Percentiles rank a stretch among this genome's conserved stretches.
These are phyloP conservation scores for Cinclus mexicanus DNA, from an alignment of 2,113 vertebrate species.

Conservation along the genomic window DNA sequence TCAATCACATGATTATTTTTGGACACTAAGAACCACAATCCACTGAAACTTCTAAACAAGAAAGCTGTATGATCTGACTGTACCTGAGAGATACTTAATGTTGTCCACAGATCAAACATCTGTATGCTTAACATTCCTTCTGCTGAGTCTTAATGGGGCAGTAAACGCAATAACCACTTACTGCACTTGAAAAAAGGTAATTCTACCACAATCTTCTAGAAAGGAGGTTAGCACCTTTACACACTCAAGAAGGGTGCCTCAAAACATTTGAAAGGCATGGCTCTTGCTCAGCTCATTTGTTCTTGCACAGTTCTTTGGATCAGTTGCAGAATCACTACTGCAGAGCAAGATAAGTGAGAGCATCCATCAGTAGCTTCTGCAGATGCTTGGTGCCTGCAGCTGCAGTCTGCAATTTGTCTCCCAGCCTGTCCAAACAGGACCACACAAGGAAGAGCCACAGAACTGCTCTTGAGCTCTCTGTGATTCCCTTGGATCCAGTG, in stretches of 20 bases:
- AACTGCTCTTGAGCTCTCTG: background rate
- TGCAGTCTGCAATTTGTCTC: background rate
- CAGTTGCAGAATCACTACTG: background rate
- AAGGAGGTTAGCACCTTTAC: background rate
- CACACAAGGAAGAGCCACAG: background rate
- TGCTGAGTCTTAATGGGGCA: background rate
- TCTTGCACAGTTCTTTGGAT: background rate
- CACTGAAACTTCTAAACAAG: background rate
- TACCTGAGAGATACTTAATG: background rate
- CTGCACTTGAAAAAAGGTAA: background rate
- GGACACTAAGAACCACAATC: background rate
- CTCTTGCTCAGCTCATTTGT: background rate
- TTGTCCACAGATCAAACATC: background rate
- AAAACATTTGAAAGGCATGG: background rate
- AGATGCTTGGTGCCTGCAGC: background rate
- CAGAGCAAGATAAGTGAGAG: accelerated
- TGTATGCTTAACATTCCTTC: background rate
- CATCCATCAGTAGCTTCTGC: background rate
- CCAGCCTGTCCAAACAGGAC: background rate
- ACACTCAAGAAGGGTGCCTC: background rate
- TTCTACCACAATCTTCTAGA: background rate
- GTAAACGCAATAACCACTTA: background rate
- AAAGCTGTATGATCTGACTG: background rate
- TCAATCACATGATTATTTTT: background rate
- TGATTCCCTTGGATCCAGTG: background rate